Evolutionary conservation across 2,888 invertebrate genomes (phyloP).

Genomic region (Clanis bilineata): DNA sequence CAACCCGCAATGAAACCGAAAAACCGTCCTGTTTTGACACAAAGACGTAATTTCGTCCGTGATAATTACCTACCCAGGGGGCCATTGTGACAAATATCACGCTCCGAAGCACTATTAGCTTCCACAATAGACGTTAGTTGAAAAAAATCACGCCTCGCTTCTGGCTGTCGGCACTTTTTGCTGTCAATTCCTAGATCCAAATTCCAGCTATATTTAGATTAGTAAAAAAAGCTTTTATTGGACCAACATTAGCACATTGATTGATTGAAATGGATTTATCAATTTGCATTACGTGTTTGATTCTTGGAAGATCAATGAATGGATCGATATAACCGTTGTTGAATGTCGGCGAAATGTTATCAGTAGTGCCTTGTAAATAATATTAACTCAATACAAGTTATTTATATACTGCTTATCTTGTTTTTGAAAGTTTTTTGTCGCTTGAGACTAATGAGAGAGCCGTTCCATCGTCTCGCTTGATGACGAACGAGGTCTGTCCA

Average conservation of each 20-base stretch:
- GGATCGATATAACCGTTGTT: background rate
- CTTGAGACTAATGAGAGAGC: too few relatives aligned
- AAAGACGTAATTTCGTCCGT: conserved; percentile 73
- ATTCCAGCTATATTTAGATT: background rate
- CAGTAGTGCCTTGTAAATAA: too few relatives aligned
- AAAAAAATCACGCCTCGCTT: conserved; percentile 39
- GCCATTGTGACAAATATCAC: conserved; percentile 73
- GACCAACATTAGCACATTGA: background rate
- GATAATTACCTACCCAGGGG: conserved; percentile 65
- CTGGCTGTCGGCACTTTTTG: conserved; percentile 59
- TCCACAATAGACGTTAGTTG: conserved; percentile 53
- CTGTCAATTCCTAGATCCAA: conserved; percentile 18
- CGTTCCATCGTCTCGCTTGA: too few relatives aligned
- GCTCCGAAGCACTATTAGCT: conserved; percentile 70
- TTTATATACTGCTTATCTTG: too few relatives aligned
- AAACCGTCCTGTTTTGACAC: conserved; percentile 58
- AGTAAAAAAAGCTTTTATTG: conserved; percentile 8
- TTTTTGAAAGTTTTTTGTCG: too few relatives aligned
- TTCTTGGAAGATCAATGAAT: background rate
- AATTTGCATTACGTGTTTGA: background rate
- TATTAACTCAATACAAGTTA: too few relatives aligned
- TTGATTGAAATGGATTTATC: conserved; percentile 10
- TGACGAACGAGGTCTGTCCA: too few relatives aligned
- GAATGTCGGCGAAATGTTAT: background rate
- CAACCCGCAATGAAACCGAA: conserved; percentile 6